Evolutionary conservation across 2,113 vertebrate genomes (phyloP).

Genomic region (Clarias gariepinus): DNA sequence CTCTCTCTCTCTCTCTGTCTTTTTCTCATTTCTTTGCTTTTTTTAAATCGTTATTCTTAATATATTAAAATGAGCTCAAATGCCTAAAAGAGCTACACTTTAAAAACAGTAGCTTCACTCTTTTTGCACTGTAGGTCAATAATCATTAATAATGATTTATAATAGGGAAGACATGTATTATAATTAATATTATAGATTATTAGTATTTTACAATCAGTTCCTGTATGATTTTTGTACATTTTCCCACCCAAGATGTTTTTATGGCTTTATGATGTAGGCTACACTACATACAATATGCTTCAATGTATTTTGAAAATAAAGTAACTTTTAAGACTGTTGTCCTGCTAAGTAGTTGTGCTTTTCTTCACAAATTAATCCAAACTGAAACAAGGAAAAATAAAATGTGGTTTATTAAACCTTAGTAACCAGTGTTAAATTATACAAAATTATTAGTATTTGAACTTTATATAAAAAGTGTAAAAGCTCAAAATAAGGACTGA

Average conservation of each 20-base stretch:
- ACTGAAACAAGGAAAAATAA: background rate
- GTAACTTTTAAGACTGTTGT: background rate
- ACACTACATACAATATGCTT: background rate
- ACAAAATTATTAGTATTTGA: background rate
- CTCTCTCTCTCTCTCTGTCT: background rate
- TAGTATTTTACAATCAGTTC: constrained; percentile 5
- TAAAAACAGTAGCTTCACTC: background rate
- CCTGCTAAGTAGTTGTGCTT: background rate
- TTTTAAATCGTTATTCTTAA: background rate
- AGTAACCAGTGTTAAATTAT: background rate
- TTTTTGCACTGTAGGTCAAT: background rate
- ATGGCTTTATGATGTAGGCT: background rate
- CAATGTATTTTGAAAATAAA: constrained; percentile 27
- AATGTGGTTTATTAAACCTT: background rate
- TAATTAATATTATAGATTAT: background rate
- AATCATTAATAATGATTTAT: background rate
- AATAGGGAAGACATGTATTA: background rate
- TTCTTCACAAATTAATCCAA: background rate
- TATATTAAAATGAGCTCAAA: background rate
- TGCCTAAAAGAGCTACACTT: background rate
- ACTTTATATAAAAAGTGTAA: background rate
- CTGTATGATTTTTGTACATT: constrained; percentile 26
- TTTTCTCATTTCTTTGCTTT: background rate
- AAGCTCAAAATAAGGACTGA: background rate
- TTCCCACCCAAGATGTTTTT: background rate